Percentiles rank a stretch among this genome's conserved stretches.
These are phyloP conservation scores for Aurelia aurita DNA, from an alignment of 30 jellyfish, hydroid and myxozoan genomes.

Conservation along the genomic window DNA sequence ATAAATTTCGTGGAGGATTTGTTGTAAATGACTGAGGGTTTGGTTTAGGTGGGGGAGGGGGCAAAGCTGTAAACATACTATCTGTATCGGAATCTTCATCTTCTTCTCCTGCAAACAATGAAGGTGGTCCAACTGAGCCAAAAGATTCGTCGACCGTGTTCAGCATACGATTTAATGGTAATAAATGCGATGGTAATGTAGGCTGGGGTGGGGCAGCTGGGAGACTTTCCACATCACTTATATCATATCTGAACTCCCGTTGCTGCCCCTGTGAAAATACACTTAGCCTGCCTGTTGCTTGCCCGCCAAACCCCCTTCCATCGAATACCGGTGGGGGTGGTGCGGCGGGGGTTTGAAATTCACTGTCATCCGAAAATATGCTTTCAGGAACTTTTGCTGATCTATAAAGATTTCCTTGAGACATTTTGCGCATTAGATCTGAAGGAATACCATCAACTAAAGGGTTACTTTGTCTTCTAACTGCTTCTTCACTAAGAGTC, in stretches of 20 bases:
- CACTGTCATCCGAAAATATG: conserved; percentile 65
- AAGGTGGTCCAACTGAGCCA: conserved; percentile 31
- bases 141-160: conserved; percentile 9
- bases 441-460: conserved; percentile 30
- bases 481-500: conserved; percentile 36
- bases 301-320: not conserved
- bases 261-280: not conserved
- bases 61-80: conserved; percentile 89
- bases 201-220: conserved; percentile 99
- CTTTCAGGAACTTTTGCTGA: conserved; percentile 55
- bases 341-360: conserved; percentile 56
- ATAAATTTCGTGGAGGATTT: not conserved
- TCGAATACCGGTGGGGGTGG: conserved; percentile 70
- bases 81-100: conserved; percentile 81
- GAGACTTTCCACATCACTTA: conserved; percentile 84
- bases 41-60: conserved; percentile 97
- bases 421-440: not conserved
- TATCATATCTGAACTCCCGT: conserved; percentile 49
- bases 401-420: not conserved
- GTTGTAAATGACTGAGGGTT: not conserved
- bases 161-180: conserved; percentile 8
- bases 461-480: conserved; percentile 35
- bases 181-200: conserved; percentile 10
- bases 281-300: not conserved
- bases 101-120: conserved; percentile 10